phyloP scores from a whole-genome alignment of 2,113 vertebrate genomes.

The Psammodynastes pulverulentus region DNA sequence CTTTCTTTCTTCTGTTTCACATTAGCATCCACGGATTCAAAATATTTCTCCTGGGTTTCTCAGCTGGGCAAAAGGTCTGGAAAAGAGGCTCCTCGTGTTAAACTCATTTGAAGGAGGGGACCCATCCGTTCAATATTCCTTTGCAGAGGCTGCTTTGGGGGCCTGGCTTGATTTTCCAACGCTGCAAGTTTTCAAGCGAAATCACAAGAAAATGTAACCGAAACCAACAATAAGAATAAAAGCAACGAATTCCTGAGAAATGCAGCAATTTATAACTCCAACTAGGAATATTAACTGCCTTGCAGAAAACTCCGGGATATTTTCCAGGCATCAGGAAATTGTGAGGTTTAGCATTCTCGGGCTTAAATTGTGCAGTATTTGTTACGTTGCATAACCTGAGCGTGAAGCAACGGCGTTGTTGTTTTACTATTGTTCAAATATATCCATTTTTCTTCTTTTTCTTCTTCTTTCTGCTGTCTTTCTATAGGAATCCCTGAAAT shows the following conservation, averaged over 20 bases:
- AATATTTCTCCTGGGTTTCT: constrained; percentile 41
- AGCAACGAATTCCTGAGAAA: background rate
- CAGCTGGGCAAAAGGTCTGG: constrained; percentile 46
- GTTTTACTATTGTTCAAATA: background rate
- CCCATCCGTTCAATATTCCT: constrained; percentile 42
- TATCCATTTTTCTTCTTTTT: background rate
- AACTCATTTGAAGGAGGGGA: constrained; percentile 34
- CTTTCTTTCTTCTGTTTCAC: constrained; percentile 31
- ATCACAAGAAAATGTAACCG: background rate
- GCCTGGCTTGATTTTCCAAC: constrained; percentile 2
- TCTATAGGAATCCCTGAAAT: background rate
- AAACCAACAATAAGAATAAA: constrained; percentile 3
- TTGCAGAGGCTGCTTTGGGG: constrained; percentile 7
- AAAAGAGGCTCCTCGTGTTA: constrained; percentile 37
- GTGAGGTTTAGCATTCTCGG: background rate
- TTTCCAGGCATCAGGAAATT: background rate
- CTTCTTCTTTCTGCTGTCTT: background rate
- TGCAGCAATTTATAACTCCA: background rate
- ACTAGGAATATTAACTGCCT: constrained; percentile 19
- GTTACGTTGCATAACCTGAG: background rate
- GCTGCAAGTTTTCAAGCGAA: background rate
- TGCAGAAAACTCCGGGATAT: background rate
- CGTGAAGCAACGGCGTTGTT: background rate
- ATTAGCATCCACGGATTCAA: constrained; percentile 32
- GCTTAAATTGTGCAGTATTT: background rate